Percentiles rank a stretch among this genome's conserved stretches.
Evolutionary conservation across 2,888 invertebrate genomes (phyloP).

Genomic region (Colostygia pectinataria): DNA sequence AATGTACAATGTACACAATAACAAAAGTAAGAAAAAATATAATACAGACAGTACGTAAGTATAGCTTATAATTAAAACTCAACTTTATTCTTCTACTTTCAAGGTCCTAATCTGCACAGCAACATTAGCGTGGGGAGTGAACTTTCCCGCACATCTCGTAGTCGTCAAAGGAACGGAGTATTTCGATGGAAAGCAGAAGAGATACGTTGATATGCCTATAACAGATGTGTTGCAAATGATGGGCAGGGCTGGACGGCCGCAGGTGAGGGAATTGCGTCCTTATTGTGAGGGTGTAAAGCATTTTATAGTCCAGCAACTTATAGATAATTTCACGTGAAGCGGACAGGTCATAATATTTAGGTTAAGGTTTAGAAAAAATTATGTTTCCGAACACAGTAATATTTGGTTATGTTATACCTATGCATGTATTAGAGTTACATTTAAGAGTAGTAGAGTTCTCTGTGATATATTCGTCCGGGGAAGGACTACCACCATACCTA

Average conservation of each 20-base stretch:
- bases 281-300: not conserved
- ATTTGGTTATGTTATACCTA: too few species aligned
- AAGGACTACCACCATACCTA: too few species aligned
- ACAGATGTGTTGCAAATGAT: slow-evolving; percentile 99
- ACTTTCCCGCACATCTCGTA: slow-evolving; percentile 98
- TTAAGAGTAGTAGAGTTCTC: too few species aligned
- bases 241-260: slow-evolving; percentile 98
- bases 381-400: too few species aligned
- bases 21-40: too few species aligned
- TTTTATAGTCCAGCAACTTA: not conserved
- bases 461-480: too few species aligned
- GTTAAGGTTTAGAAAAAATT: too few species aligned
- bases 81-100: slow-evolving; percentile 10
- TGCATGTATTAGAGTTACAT: too few species aligned
- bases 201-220: slow-evolving; percentile 99
- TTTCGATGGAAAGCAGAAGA: slow-evolving; percentile 97
- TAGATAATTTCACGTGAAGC: too few species aligned
- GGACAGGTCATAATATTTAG: too few species aligned
- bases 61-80: not conserved
- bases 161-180: slow-evolving; percentile 99
- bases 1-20: too few species aligned
- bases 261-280: slow-evolving; percentile 47
- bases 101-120: slow-evolving; percentile 97
- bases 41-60: too few species aligned
- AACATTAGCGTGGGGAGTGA: slow-evolving; percentile 99